Base-by-base conservation (phyloP, 53 echinoderm and acorn worm species). In the Patiria pectinifera region DNA sequence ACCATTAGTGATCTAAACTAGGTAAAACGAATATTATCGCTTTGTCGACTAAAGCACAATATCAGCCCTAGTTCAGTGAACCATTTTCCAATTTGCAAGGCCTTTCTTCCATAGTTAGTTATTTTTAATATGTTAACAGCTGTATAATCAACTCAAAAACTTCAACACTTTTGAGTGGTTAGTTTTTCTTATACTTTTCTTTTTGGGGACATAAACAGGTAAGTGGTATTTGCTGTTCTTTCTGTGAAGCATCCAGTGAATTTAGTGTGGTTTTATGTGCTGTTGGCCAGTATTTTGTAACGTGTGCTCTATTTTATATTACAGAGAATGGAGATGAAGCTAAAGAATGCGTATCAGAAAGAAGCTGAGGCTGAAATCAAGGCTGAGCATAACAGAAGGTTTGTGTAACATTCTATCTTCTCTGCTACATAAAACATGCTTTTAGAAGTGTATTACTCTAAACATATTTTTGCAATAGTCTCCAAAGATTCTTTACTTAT, bases 261-360 rank as follows among this genome's bases (percentile, higher is more conserved):
- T 66, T 11, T 14, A 66, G 59, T 15, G 44, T 61, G 44, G 16
- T 84, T 84, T 35, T 23, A 83, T 83, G 24, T n/a, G 26, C 19
- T 59, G 35, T 35, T 35, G 35, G 8, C 8, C 53, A 61, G 4
- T 6, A 24, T 60, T 22, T 16, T 84, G 4, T 21, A 22, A 46
- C 6, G 46, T n/a, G 44, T 78, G 0, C 16, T 89, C 61, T 89
- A 23, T 66, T 46, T 59, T 19, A n/a, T 82, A 5, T 80, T 82
- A n/a, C 83, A 97, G 97, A 95, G 92, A 88, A 81, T 97, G 87
- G 97, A 97, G 90, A 92, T 94, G 15, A 97, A 95, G 69, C 49
- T 97, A 87, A 94, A 96, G 85, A 93, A 89, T 71, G 97, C 96
- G 53, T 61, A 86, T 23, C 84, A 91, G 85, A 93, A 93, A 82